Evolutionary conservation across 2,888 invertebrate species (phyloP).

Genomic region (Ferrisia virgata): DNA sequence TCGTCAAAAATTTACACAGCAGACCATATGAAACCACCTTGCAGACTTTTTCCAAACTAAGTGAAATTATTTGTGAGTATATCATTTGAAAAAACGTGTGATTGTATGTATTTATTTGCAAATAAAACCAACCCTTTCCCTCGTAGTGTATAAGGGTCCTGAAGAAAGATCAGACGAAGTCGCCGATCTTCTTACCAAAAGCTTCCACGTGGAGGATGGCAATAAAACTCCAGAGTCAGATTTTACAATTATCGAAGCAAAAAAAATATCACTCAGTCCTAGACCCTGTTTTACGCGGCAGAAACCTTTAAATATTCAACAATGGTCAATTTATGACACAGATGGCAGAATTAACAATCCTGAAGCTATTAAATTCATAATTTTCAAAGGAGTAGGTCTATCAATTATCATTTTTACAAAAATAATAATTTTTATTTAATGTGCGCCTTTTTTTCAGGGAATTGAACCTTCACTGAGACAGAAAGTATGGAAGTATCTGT

Average conservation of each 20-base stretch:
- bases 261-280: conserved; percentile 58
- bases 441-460: conserved; percentile 64
- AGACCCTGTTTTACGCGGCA: conserved; percentile 69
- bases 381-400: conserved; percentile 81
- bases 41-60: conserved; percentile 82
- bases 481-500: conserved; percentile 91
- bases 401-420: not conserved
- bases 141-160: conserved; percentile 30
- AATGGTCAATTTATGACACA: conserved; percentile 79
- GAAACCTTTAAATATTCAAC: conserved; percentile 68
- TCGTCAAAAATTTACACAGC: conserved; percentile 61
- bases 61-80: conserved; percentile 66
- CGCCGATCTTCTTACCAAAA: conserved; percentile 48
- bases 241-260: conserved; percentile 42
- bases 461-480: conserved; percentile 70
- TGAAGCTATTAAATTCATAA: conserved; percentile 74
- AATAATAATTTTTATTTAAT: conserved; percentile 46
- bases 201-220: conserved; percentile 45
- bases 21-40: conserved; percentile 80
- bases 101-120: not conserved
- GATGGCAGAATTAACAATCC: conserved; percentile 78
- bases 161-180: conserved; percentile 50
- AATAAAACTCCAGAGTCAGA: conserved; percentile 46
- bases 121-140: not conserved
- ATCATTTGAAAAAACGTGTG: not conserved